These are phyloP conservation scores for Pongo abelii DNA, from an alignment of 2,113 vertebrate species.

Conservation along the genomic window DNA sequence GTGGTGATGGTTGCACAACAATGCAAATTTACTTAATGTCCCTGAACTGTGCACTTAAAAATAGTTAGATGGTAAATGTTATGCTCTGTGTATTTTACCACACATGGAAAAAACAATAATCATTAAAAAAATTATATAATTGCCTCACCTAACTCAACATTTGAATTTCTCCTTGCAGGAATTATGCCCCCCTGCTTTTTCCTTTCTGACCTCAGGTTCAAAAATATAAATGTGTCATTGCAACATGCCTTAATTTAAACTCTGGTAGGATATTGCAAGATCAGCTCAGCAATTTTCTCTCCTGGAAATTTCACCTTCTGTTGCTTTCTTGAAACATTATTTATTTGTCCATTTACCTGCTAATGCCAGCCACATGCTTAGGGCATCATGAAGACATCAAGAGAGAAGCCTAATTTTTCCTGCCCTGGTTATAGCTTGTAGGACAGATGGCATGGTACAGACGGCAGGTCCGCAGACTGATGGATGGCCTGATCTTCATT, in stretches of 20 bases:
- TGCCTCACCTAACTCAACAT: background rate
- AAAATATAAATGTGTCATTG: background rate
- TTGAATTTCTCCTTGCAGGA: background rate
- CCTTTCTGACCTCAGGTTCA: background rate
- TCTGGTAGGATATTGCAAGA: slow-evolving; percentile 3
- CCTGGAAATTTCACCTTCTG: slow-evolving; percentile 44
- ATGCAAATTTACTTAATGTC: background rate
- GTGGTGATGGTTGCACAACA: background rate
- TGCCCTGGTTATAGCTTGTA: background rate
- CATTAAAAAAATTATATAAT: background rate
- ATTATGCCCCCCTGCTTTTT: background rate
- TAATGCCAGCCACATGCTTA: background rate
- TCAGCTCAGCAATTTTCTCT: slow-evolving; percentile 29
- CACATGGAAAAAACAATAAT: background rate
- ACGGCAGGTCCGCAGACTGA: background rate
- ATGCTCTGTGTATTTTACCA: background rate
- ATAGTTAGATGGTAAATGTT: background rate
- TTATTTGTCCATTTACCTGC: background rate
- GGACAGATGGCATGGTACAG: slow-evolving; percentile 19
- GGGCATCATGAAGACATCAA: background rate
- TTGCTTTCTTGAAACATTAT: slow-evolving; percentile 32
- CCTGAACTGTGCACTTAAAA: background rate
- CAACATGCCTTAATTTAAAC: slow-evolving; percentile 40
- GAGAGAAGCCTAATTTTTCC: background rate
- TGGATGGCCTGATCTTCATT: background rate